Percentiles rank a stretch among this genome's conserved stretches.
These are phyloP conservation scores for Morone saxatilis DNA, from an alignment of 2,113 vertebrate species.

Conservation along the genomic window DNA sequence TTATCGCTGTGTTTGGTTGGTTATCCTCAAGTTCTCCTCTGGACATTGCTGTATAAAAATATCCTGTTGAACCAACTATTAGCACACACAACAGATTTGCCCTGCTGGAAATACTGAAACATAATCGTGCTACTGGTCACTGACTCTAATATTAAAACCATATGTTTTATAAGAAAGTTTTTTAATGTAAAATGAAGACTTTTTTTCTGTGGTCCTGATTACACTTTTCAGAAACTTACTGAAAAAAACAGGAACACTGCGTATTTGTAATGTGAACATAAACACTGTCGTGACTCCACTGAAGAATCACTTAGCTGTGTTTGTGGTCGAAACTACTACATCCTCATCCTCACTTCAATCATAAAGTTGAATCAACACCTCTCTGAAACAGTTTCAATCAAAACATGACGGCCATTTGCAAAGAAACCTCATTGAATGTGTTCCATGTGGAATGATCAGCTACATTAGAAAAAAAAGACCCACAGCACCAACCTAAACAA, in stretches of 20 bases:
- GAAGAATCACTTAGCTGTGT: background rate
- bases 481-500: constrained; percentile 45
- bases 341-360: too few species aligned
- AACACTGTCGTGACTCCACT: background rate
- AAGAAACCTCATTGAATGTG: constrained; percentile 10
- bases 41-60: background rate
- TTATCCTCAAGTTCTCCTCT: background rate
- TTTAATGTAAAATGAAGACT: background rate
- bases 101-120: background rate
- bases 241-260: background rate
- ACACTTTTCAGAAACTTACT: background rate
- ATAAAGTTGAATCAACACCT: too few species aligned
- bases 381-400: too few species aligned
- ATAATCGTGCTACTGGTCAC: background rate
- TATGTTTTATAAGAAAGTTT: too few species aligned
- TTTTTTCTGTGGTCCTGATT: background rate
- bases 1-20: background rate
- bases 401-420: constrained; percentile 7
- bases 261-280: background rate
- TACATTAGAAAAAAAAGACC: constrained; percentile 40
- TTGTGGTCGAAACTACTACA: too few species aligned
- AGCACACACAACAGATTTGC: background rate
- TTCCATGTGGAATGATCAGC: constrained; percentile 29
- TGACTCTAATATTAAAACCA: background rate
- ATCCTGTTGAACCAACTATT: background rate